Conservation (phyloP, 2,888 invertebrate species). For the Ceramica pisi region DNA sequence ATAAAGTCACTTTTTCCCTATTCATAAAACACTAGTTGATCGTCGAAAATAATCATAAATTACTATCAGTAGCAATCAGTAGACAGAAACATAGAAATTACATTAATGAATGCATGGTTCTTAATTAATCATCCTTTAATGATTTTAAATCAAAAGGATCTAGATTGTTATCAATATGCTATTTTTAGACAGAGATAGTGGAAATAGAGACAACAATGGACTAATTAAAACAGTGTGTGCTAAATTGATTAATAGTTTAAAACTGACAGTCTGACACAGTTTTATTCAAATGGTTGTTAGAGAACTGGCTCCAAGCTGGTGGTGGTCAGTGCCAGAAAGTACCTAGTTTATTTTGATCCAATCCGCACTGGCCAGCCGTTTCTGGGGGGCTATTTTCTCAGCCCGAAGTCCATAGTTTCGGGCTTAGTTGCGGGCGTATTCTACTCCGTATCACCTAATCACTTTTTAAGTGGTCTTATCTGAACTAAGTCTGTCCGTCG, state of each 20-base stretch:
- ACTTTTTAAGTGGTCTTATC: no score
- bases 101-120: no score
- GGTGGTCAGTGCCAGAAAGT: no score
- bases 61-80: constrained; percentile 12
- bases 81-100: constrained; percentile 6
- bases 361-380: no score
- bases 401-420: no score
- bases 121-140: neutral
- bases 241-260: neutral
- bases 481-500: no score
- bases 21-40: neutral
- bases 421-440: no score
- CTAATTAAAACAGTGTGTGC: neutral
- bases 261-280: neutral
- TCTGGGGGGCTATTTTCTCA: no score
- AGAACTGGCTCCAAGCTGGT: no score
- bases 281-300: neutral
- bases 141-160: neutral
- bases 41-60: constrained; percentile 1
- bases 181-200: constrained; percentile 5
- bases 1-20: neutral
- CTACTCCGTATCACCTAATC: no score
- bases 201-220: neutral
- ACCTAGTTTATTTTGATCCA: no score
- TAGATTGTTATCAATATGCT: constrained; percentile 1